Conservation (phyloP, 2,888 invertebrate species). For the Leptarthrus brevirostris region DNA sequence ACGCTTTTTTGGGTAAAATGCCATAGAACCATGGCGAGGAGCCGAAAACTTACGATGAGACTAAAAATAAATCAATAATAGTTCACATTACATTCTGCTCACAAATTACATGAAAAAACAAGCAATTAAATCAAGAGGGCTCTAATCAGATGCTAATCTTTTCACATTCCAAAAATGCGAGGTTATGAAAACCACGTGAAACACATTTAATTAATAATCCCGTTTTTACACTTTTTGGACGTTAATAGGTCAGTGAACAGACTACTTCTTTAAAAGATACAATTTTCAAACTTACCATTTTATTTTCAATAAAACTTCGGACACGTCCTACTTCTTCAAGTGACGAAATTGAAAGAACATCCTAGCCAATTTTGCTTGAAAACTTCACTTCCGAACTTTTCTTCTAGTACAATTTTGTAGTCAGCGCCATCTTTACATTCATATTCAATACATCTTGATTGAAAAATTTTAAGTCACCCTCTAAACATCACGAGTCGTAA, state of each 20-base stretch:
- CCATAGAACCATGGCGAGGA: constrained; percentile 99
- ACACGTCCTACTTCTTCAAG: constrained; percentile 60
- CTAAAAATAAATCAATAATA: constrained; percentile 77
- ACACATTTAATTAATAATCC: too few species aligned
- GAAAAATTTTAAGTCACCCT: too few species aligned
- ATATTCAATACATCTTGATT: too few species aligned
- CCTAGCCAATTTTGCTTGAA: neutral
- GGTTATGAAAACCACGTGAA: constrained; percentile 11
- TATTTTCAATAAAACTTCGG: constrained; percentile 23
- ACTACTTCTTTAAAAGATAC: neutral
- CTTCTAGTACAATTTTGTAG: too few species aligned
- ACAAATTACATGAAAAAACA: too few species aligned
- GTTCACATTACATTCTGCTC: too few species aligned
- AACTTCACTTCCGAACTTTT: too few species aligned
- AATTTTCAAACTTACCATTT: constrained; percentile 60
- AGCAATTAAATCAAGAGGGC: too few species aligned
- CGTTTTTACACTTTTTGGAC: too few species aligned
- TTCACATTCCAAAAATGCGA: neutral
- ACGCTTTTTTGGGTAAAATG: constrained; percentile 99
- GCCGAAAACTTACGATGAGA: constrained; percentile 99
- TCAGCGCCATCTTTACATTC: neutral
- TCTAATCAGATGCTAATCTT: too few species aligned
- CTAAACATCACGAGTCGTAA: too few species aligned
- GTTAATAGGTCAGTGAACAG: too few species aligned
- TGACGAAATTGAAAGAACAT: constrained; percentile 63